Evolutionary conservation across 2,797 vertebrate species (phyloP).

Genomic region (Xyrichtys novacula): DNA sequence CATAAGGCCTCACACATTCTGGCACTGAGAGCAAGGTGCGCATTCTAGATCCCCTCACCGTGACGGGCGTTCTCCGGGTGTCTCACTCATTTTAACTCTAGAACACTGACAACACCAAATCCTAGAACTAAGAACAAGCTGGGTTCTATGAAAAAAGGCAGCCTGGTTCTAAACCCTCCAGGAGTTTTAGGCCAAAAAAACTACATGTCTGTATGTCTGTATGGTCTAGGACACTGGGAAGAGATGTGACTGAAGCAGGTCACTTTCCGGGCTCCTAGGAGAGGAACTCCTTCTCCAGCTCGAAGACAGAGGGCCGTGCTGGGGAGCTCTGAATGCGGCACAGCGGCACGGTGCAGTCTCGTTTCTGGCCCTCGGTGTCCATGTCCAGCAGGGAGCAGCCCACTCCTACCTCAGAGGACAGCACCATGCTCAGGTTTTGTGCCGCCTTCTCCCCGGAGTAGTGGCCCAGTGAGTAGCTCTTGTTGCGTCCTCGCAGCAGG

Average conservation of each 20-base stretch:
- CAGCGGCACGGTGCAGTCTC: slow-evolving; percentile 90
- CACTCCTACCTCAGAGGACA: slow-evolving; percentile 80
- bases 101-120: slow-evolving; percentile 40
- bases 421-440: slow-evolving; percentile 73
- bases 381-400: slow-evolving; percentile 90
- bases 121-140: slow-evolving; percentile 39
- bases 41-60: slow-evolving; percentile 23
- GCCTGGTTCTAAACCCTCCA: slow-evolving; percentile 60
- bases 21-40: slow-evolving; percentile 11
- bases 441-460: slow-evolving; percentile 77
- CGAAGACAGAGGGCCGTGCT: slow-evolving; percentile 84
- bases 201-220: slow-evolving; percentile 18
- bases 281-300: slow-evolving; percentile 93
- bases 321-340: slow-evolving; percentile 89
- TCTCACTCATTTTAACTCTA: slow-evolving; percentile 34
- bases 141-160: slow-evolving; percentile 51
- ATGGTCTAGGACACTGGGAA: slow-evolving; percentile 29
- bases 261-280: slow-evolving; percentile 74
- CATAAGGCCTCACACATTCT: slow-evolving; percentile 4
- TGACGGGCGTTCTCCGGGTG: slow-evolving; percentile 13
- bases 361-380: slow-evolving; percentile 91
- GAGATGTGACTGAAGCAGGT: slow-evolving; percentile 37
- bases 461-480: slow-evolving; percentile 85
- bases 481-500: slow-evolving; percentile 83
- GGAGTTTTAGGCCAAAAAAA: slow-evolving; percentile 52